Percentiles rank a stretch among this genome's conserved stretches.
phyloP scores from a whole-genome alignment of 2,113 vertebrate species.

The Gopherus evgoodei region DNA sequence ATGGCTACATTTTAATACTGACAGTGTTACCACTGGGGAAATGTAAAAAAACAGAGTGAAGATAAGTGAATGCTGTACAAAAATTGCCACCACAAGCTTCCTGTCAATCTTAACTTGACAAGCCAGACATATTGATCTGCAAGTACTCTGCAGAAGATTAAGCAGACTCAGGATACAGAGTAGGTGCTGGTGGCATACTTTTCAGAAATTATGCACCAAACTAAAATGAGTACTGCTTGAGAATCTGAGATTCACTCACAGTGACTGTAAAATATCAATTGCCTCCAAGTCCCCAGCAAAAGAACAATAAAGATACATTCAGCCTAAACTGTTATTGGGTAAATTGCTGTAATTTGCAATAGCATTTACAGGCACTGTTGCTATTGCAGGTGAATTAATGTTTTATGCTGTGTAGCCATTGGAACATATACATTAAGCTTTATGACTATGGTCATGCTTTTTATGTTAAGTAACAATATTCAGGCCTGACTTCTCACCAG shows the following conservation, averaged over 20 bases:
- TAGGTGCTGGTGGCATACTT: not conserved
- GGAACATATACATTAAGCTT: conserved; percentile 56
- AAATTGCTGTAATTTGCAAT: conserved; percentile 44
- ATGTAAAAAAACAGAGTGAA: conserved; percentile 1
- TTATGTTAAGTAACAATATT: conserved; percentile 31
- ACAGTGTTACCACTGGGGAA: not conserved
- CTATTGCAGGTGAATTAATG: conserved; percentile 37
- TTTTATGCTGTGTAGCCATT: conserved; percentile 34
- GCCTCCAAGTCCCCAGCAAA: not conserved
- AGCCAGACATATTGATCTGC: conserved; percentile 31
- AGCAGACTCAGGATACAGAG: not conserved
- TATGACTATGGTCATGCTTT: conserved; percentile 25
- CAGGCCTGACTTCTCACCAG: conserved; percentile 14
- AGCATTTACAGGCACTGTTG: conserved; percentile 34
- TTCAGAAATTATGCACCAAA: conserved; percentile 32
- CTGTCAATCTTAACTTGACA: conserved; percentile 42
- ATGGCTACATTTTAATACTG: conserved; percentile 15
- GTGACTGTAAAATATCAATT: conserved; percentile 36
- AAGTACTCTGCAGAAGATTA: conserved; percentile 25
- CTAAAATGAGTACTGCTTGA: not conserved
- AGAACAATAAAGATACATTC: conserved; percentile 41
- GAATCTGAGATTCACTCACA: conserved; percentile 18
- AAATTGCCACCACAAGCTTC: conserved; percentile 4
- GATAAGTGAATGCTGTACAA: not conserved
- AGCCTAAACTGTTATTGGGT: conserved; percentile 26